phyloP scores from a whole-genome alignment of 2,888 invertebrate species.

The Hydraecia micacea region DNA sequence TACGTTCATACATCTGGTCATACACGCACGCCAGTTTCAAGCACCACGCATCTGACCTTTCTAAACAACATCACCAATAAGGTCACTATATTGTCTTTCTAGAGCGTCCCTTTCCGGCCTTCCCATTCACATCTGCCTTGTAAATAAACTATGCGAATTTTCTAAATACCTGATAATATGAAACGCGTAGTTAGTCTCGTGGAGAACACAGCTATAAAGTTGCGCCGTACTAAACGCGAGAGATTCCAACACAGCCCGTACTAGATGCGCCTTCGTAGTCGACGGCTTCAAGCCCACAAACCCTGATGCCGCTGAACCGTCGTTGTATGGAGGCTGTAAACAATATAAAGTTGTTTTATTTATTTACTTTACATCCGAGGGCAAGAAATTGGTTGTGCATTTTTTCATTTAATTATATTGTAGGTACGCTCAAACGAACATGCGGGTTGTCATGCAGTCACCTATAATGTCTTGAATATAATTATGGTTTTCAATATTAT shows the following conservation, averaged over 20 bases:
- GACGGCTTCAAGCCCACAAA: conserved; percentile 94
- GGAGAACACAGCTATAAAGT: conserved; percentile 93
- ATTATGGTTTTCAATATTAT: background rate
- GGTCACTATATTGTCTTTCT: background rate
- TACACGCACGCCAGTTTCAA: background rate
- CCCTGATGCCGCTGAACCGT: conserved; percentile 95
- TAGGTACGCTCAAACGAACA: background rate
- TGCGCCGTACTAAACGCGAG: conserved; percentile 95
- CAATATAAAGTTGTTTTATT: background rate
- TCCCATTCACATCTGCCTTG: background rate
- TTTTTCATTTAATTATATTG: background rate
- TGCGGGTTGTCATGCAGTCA: background rate
- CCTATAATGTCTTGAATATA: background rate
- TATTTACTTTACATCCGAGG: background rate
- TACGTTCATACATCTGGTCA: background rate
- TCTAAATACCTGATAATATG: conserved; percentile 91
- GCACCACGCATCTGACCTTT: background rate
- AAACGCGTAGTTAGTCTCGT: conserved; percentile 92
- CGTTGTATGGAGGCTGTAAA: conserved; percentile 96
- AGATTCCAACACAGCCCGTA: conserved; percentile 96
- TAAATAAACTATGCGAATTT: background rate
- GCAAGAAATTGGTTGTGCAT: background rate
- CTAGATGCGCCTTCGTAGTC: conserved; percentile 94
- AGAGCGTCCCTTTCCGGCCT: background rate
- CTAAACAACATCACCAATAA: background rate